Conservation (phyloP, 2,113 vertebrate species). For the Pluvialis apricaria region DNA sequence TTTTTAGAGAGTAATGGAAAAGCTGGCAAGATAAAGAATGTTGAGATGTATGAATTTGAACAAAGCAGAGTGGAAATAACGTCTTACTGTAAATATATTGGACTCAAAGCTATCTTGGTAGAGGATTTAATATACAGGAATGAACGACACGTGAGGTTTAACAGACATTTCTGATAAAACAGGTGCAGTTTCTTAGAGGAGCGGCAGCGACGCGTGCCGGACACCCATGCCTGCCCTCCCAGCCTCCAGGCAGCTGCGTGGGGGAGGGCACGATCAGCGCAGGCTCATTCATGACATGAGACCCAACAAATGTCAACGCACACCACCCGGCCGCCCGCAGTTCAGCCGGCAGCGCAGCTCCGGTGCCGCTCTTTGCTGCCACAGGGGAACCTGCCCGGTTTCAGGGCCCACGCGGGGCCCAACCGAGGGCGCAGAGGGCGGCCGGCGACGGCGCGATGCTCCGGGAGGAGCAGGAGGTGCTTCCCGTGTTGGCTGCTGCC, state of each 20-base stretch:
- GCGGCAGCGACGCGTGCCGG: too few species aligned
- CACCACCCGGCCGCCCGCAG: not conserved
- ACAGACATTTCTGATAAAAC: not conserved
- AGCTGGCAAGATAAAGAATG: not conserved
- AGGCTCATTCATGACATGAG: rapidly evolving
- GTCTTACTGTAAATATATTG: not conserved
- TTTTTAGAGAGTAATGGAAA: not conserved
- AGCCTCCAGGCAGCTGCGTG: not conserved
- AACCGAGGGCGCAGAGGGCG: too few species aligned
- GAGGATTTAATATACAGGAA: not conserved
- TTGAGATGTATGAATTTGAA: not conserved
- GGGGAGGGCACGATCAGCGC: not conserved
- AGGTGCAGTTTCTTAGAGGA: rapidly evolving
- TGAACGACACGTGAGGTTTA: not conserved
- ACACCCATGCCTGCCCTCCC: rapidly evolving
- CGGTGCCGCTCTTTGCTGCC: rapidly evolving
- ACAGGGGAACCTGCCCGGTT: rapidly evolving
- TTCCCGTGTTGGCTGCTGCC: not conserved
- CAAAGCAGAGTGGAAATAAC: not conserved
- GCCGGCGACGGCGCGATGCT: not conserved
- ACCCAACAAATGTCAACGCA: not conserved
- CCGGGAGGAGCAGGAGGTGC: not conserved
- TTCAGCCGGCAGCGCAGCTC: not conserved
- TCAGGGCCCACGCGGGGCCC: rapidly evolving
- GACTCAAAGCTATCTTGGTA: not conserved